These are phyloP conservation scores for Willisornis vidua DNA, from an alignment of 2,113 vertebrate genomes.

Conservation along the genomic window DNA sequence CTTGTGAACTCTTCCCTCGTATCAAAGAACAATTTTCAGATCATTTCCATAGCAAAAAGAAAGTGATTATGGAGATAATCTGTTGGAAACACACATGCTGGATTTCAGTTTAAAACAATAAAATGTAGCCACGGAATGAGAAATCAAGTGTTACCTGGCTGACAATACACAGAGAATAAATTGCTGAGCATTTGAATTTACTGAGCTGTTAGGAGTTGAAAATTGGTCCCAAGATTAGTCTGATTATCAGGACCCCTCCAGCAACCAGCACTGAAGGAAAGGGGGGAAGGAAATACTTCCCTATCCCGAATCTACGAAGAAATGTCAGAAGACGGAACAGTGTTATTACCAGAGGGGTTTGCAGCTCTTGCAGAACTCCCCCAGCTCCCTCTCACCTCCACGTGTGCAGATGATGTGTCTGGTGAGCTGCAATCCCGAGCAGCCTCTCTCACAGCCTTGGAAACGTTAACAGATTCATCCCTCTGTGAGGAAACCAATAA, in stretches of 20 bases:
- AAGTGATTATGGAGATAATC: slow-evolving; percentile 32
- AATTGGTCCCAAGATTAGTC: slow-evolving; percentile 32
- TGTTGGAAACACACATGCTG: slow-evolving; percentile 19
- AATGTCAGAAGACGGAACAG: neutral
- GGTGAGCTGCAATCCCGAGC: neutral
- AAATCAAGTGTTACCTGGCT: slow-evolving; percentile 24
- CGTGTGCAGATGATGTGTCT: neutral
- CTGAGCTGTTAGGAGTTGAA: slow-evolving; percentile 25
- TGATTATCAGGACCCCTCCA: neutral
- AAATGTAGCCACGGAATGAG: neutral
- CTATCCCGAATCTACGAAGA: neutral
- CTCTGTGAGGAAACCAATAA: neutral
- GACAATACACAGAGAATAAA: neutral
- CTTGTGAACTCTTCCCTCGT: slow-evolving; percentile 15
- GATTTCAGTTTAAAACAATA: slow-evolving; percentile 59
- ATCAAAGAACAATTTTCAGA: slow-evolving; percentile 60
- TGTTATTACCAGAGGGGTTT: neutral
- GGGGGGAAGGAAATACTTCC: neutral
- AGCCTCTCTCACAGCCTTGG: neutral
- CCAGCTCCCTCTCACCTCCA: neutral
- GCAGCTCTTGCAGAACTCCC: neutral
- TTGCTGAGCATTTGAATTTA: slow-evolving; percentile 24
- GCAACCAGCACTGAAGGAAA: neutral
- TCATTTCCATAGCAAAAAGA: slow-evolving; percentile 59
- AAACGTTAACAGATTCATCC: neutral